Conservation (phyloP, 2,797 vertebrate genomes). For the Acanthornis magna region DNA sequence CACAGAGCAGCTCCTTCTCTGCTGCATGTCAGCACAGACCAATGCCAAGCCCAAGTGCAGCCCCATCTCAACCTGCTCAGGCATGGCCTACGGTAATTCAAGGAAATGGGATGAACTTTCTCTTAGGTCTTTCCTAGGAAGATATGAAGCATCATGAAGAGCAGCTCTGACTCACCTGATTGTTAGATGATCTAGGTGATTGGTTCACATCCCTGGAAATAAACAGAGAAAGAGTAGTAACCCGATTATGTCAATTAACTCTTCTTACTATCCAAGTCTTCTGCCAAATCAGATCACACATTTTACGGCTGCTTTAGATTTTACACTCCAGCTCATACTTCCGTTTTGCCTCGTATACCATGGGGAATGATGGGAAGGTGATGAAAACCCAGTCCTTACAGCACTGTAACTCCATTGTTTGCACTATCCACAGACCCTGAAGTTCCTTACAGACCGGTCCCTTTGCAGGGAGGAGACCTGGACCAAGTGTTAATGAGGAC, state of each 20-base stretch:
- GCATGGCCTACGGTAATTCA: neutral
- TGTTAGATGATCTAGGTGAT: conserved; percentile 80
- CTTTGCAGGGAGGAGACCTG: neutral
- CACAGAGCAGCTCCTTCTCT: neutral
- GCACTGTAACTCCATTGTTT: neutral
- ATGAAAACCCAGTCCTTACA: neutral
- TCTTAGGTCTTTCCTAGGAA: neutral
- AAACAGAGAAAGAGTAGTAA: neutral
- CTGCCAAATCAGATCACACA: neutral
- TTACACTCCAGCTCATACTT: neutral
- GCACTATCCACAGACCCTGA: neutral
- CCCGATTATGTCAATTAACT: neutral
- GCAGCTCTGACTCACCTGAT: conserved; percentile 77
- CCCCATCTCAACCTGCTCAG: neutral
- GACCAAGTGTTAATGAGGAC: neutral
- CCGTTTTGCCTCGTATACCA: neutral
- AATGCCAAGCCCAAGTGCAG: neutral
- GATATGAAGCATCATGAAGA: neutral
- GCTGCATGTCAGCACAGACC: neutral
- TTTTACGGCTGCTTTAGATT: neutral
- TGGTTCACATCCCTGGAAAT: conserved; percentile 82
- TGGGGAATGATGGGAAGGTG: neutral
- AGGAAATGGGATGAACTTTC: neutral
- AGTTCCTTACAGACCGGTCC: neutral
- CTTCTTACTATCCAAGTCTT: neutral